Evolutionary conservation across 2,888 invertebrate genomes (phyloP), one percentile per base, ranked within the genome.

Genomic region (Allacma fusca): DNA sequence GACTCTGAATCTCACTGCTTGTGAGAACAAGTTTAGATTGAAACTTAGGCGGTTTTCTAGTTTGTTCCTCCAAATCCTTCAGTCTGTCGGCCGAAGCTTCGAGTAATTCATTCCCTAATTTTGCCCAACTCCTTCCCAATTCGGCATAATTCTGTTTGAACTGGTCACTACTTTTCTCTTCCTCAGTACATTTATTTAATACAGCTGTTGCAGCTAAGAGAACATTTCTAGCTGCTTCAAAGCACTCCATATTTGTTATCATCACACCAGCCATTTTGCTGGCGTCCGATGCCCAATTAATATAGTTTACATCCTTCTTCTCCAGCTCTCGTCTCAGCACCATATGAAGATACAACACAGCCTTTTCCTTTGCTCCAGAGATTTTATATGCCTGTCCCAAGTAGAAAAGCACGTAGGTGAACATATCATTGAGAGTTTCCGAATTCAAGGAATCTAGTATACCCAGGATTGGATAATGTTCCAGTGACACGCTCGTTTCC

Each of bases 311-410:
- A 57, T 81, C 81, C 0, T 81, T 79, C 43, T 83, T 82, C 59
- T 84, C 83, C 40, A 84, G 68, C 69, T 84, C 82, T 23, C 80
- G 67, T 1, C 83, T 50, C 0, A 84, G 76, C 12, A 84, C 83
- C 83, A 83, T 82, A 72, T 84, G 83, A 23, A 84, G 75, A 50
- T 84, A 84, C 13, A 84, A 62, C 0, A 83, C 78, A 12, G 83
- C 83, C 50, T 81, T 81, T 69, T 83, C 83, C 59, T 82, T 83
- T 40, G 81, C 83, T 21, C 82, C 83, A 13, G 79, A 78, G n/a
- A 82, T 84, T 77, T 82, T 79, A 70, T 83, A 84, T 1, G 83
- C 83, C 79, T 83, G 83, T 23, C 83, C 83, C 57, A 83, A 75
- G 64, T 83, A 83, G 73, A 83, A 83, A n/a, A 83, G 62, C 1